These are phyloP conservation scores for Cephus cinctus DNA, from an alignment of 1,140 invertebrate species.

Conservation along the genomic window DNA sequence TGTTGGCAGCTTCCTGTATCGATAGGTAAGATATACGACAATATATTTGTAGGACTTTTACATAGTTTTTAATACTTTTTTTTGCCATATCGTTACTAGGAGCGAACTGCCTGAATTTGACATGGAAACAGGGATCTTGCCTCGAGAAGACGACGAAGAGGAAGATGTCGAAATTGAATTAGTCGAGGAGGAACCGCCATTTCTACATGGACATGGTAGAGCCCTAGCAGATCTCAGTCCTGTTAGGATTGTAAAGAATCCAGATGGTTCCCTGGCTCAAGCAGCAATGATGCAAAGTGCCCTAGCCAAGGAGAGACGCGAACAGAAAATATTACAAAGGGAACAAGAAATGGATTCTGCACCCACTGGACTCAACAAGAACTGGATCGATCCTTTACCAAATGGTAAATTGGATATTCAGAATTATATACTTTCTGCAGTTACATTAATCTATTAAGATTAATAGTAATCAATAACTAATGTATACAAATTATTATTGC, in stretches of 20 bases:
- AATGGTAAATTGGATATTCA: slow-evolving; percentile 58
- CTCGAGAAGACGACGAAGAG: slow-evolving; percentile 89
- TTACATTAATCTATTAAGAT: slow-evolving; percentile 7
- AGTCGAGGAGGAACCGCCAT: slow-evolving; percentile 97
- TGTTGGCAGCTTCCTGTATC: slow-evolving; percentile 57
- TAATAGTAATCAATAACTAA: slow-evolving; percentile 12
- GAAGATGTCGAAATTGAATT: slow-evolving; percentile 99
- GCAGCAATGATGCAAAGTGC: slow-evolving; percentile 99
- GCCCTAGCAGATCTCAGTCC: slow-evolving; percentile 92
- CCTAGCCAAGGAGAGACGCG: slow-evolving; percentile 92
- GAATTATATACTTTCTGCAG: slow-evolving; percentile 1
- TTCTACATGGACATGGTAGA: slow-evolving; percentile 87
- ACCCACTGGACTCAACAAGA: slow-evolving; percentile 82
- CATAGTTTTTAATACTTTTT: neutral
- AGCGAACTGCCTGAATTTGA: slow-evolving; percentile 91
- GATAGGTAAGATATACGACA: slow-evolving; percentile 49
- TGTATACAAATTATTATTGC: slow-evolving; percentile 25
- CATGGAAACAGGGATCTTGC: slow-evolving; percentile 82
- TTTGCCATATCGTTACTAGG: slow-evolving; percentile 46
- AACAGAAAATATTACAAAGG: slow-evolving; percentile 88
- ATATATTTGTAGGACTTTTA: slow-evolving; percentile 1
- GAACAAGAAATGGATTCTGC: slow-evolving; percentile 89
- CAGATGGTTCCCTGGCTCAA: slow-evolving; percentile 95
- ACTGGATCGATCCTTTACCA: slow-evolving; percentile 95
- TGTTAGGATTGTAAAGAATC: slow-evolving; percentile 98